Percentiles rank a stretch among this genome's conserved stretches.
Evolutionary conservation across 2,888 invertebrate genomes (phyloP).

Genomic region (Anthrax anthrax): DNA sequence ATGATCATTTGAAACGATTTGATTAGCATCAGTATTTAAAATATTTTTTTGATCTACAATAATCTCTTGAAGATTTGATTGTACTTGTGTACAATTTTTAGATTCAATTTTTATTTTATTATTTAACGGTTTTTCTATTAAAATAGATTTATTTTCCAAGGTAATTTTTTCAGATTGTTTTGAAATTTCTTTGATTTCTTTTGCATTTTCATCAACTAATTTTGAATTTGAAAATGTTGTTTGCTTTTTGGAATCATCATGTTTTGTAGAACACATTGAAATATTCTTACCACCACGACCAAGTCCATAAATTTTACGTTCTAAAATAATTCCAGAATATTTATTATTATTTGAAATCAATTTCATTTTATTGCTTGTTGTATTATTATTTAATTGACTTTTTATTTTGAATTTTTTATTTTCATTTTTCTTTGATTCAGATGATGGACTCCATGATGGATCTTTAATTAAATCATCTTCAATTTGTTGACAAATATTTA

Average conservation of each 20-base stretch:
- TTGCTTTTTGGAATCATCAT: too few species aligned
- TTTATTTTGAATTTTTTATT: not conserved
- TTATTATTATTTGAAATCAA: not conserved
- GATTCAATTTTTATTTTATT: too few species aligned
- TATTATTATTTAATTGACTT: not conserved
- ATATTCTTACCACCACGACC: constrained; percentile 21
- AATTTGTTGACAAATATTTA: constrained; percentile 1
- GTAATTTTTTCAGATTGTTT: too few species aligned
- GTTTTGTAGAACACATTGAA: constrained; percentile 13
- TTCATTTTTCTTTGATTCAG: not conserved
- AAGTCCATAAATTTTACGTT: constrained; percentile 6
- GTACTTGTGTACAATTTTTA: too few species aligned
- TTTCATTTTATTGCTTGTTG: not conserved
- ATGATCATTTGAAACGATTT: not conserved
- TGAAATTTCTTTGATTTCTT: too few species aligned
- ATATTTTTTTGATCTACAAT: too few species aligned
- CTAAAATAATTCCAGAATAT: constrained; percentile 12
- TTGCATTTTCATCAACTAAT: too few species aligned
- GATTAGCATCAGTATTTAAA: too few species aligned
- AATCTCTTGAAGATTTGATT: too few species aligned
- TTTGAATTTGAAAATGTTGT: too few species aligned
- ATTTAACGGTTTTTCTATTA: too few species aligned
- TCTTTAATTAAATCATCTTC: constrained; percentile 26
- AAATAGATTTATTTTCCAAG: too few species aligned
- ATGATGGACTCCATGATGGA: constrained; percentile 28